Percentiles rank a stretch among this genome's conserved stretches.
Conservation (phyloP, 2,797 vertebrate genomes). For the Enteromius thamalakanensis region DNA sequence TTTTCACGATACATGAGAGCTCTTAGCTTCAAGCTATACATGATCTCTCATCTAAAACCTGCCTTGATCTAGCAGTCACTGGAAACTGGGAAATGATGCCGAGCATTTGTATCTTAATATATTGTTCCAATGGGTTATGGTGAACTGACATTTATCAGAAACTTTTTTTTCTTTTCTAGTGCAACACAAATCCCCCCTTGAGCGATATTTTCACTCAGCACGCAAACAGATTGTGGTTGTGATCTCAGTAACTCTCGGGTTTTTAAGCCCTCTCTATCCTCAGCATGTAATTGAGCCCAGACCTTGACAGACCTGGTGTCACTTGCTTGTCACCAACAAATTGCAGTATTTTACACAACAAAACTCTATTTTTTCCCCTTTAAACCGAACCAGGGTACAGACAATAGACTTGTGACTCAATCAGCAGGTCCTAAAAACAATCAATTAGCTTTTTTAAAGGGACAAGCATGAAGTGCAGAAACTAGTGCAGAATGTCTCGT, state of each 20-base stretch:
- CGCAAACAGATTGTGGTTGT: slow-evolving; percentile 17
- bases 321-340: slow-evolving; percentile 32
- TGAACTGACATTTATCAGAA: slow-evolving; percentile 40
- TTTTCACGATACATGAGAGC: slow-evolving; percentile 17
- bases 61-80: slow-evolving; percentile 25
- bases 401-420: not conserved
- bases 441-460: not conserved
- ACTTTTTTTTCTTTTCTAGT: slow-evolving; percentile 5
- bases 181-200: slow-evolving; percentile 19
- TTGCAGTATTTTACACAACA: slow-evolving; percentile 9
- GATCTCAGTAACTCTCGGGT: not conserved
- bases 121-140: slow-evolving; percentile 3
- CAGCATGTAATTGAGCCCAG: slow-evolving; percentile 39
- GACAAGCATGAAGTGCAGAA: not conserved
- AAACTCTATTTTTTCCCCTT: not conserved
- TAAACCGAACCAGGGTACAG: not conserved
- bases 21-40: slow-evolving; percentile 35
- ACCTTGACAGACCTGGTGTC: slow-evolving; percentile 39
- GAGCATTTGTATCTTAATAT: slow-evolving; percentile 39
- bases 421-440: not conserved
- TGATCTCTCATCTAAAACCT: slow-evolving; percentile 49
- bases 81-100: slow-evolving; percentile 30
- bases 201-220: slow-evolving; percentile 15
- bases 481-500: not conserved
- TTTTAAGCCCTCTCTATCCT: slow-evolving; percentile 34